phyloP scores from a whole-genome alignment of 2,113 vertebrate species.

The Pteronura brasiliensis region DNA sequence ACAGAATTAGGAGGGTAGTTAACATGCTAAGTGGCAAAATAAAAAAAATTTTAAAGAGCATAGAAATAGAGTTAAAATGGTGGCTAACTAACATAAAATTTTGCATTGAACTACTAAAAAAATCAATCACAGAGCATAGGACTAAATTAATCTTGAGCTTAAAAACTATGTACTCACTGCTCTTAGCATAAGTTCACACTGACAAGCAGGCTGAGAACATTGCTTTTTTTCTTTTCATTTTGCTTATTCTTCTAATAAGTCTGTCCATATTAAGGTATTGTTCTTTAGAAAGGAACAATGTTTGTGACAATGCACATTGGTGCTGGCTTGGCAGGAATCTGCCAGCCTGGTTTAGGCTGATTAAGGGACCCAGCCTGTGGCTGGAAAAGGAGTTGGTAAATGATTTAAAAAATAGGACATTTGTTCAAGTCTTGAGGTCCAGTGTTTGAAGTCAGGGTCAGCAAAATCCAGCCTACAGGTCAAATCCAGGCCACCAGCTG shows the following conservation, averaged over 20 bases:
- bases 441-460: background rate
- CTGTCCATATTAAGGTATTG: background rate
- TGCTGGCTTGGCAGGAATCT: background rate
- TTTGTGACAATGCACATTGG: background rate
- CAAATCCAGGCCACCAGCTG: background rate
- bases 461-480: background rate
- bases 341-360: background rate
- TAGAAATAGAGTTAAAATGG: background rate
- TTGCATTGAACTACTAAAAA: background rate
- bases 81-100: background rate
- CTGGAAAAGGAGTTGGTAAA: background rate
- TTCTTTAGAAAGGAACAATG: background rate
- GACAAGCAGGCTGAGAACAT: background rate
- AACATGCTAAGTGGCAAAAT: constrained; percentile 4
- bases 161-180: background rate
- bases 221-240: background rate
- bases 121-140: background rate
- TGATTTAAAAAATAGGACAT: background rate
- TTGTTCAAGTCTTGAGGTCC: background rate
- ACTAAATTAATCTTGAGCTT: background rate
- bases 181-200: background rate
- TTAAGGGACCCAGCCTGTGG: background rate
- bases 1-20: background rate
- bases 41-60: background rate
- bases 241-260: constrained; percentile 9